Evolutionary conservation across 2,797 vertebrate genomes (phyloP).

Genomic region (Brachyrhaphis roseni): DNA sequence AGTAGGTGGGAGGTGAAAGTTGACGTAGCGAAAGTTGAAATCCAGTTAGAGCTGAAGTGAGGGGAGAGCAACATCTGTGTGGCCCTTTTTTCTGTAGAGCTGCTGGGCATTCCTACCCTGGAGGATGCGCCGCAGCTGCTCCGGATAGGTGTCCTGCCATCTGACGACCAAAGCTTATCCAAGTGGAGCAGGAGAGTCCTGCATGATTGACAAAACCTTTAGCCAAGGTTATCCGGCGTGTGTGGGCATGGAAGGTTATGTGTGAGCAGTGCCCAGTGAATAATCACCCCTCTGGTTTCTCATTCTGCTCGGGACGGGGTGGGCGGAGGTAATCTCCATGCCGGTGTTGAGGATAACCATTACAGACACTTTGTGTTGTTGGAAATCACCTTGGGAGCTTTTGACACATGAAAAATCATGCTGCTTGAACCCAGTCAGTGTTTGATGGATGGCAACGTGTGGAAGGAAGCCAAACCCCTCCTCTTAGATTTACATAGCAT

Average conservation of each 20-base stretch:
- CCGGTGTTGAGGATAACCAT: slow-evolving; percentile 35
- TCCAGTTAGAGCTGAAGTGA: slow-evolving; percentile 31
- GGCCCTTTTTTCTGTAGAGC: slow-evolving; percentile 40
- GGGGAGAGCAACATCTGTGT: slow-evolving; percentile 55
- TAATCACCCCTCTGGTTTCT: slow-evolving; percentile 42
- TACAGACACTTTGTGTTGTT: slow-evolving; percentile 36
- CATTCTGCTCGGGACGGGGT: slow-evolving; percentile 29
- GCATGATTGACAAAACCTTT: slow-evolving; percentile 61
- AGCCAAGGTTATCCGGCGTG: slow-evolving; percentile 55
- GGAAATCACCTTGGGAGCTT: slow-evolving; percentile 47
- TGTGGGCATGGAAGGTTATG: slow-evolving; percentile 2
- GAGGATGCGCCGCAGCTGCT: slow-evolving; percentile 55
- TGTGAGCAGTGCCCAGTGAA: slow-evolving; percentile 32
- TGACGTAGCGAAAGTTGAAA: not conserved
- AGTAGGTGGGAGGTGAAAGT: not conserved
- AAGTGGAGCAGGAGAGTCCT: slow-evolving; percentile 43
- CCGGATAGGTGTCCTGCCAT: slow-evolving; percentile 48
- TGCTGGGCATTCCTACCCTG: slow-evolving; percentile 48
- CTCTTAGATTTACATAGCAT: slow-evolving; percentile 14
- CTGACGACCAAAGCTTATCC: slow-evolving; percentile 54
- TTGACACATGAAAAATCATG: slow-evolving; percentile 41
- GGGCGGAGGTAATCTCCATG: slow-evolving; percentile 40
- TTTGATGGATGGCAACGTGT: slow-evolving; percentile 33
- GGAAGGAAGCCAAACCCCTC: slow-evolving; percentile 24
- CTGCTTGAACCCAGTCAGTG: slow-evolving; percentile 5